Base-by-base conservation (phyloP, 2,888 invertebrate species). In the Dromius quadrimaculatus region DNA sequence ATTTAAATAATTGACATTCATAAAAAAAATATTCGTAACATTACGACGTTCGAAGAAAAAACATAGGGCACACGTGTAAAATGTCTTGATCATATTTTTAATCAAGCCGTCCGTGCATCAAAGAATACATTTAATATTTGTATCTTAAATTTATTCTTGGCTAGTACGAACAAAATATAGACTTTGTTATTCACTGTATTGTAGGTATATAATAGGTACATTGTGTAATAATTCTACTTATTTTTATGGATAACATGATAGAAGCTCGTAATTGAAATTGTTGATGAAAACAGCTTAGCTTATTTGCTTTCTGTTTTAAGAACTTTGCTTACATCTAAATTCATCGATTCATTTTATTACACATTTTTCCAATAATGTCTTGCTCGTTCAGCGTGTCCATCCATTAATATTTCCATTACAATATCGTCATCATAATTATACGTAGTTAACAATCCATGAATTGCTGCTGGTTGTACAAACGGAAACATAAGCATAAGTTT, bases 401-500 rank as follows among this genome's bases (percentile, higher is more conserved):
- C 38, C 3, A 50, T 38, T 23, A 66, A 17, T 4, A 54, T 6
- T 9, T 66, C 38, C 54, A 66, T 23, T 3, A 66, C 41, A 11
- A 2, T n/a, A 9, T 20, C 13, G 6, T 9, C 34, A 28, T 66
- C 15, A 38, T 54, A 41, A 23, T 66, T 54, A 23, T 15, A 13
- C 23, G 36, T 34, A 8, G 54, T 28, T 15, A 66, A n/a, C 9
- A 66, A 17, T 4, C 50, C 66, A 34, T 66, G 66, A n/a, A 66
- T 11, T n/a, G 66, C 54, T 17, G 66, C 66, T 9, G 66, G 66
- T 2, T 66, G 66, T 1, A 54, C 54, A 22, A 38, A 38, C 1
- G 66, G 66, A 41, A 54, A 54, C 15, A 66, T 20, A 8, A 38
- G 2, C 66, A 66, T 66, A 9, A 66, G 15, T 41, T 54, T 41